phyloP scores from a whole-genome alignment of 2,888 invertebrate species.

The Epinotia nisella region DNA sequence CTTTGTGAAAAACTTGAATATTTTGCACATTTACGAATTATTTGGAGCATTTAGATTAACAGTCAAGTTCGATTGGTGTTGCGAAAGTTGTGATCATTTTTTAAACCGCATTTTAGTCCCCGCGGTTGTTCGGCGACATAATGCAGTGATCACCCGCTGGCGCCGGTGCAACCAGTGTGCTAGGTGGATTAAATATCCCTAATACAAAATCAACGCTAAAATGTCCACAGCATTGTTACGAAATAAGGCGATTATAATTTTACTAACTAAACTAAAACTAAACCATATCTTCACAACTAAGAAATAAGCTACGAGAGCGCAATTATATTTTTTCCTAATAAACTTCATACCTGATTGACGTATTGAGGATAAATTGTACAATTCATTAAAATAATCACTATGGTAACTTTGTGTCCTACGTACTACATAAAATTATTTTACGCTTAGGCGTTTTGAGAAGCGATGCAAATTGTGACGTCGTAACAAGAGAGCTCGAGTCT shows the following conservation, averaged over 20 bases:
- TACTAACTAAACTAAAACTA: constrained; percentile 44
- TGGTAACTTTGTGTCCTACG: constrained; percentile 77
- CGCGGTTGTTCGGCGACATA: neutral
- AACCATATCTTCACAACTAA: constrained; percentile 65
- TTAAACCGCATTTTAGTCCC: neutral
- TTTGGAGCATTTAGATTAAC: neutral
- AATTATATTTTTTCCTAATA: constrained; percentile 46
- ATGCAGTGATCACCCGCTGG: neutral
- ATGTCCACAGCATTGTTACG: constrained; percentile 16
- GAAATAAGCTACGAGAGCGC: constrained; percentile 54
- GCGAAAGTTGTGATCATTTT: neutral
- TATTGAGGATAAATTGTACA: constrained; percentile 68
- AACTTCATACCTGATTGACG: constrained; percentile 53
- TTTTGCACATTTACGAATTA: neutral
- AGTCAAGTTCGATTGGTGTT: neutral
- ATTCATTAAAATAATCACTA: constrained; percentile 59
- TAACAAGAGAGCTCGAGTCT: constrained; percentile 48
- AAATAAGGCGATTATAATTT: constrained; percentile 41
- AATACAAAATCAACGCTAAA: constrained; percentile 33
- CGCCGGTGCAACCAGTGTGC: neutral
- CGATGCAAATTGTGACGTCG: constrained; percentile 54
- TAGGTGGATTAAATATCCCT: constrained; percentile 8
- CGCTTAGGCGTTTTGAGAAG: constrained; percentile 50
- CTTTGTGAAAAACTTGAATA: neutral
- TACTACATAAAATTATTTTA: constrained; percentile 60